Evolutionary conservation across 64 coral and sea anemone genomes (phyloP).

Genomic region (Orbicella faveolata): DNA sequence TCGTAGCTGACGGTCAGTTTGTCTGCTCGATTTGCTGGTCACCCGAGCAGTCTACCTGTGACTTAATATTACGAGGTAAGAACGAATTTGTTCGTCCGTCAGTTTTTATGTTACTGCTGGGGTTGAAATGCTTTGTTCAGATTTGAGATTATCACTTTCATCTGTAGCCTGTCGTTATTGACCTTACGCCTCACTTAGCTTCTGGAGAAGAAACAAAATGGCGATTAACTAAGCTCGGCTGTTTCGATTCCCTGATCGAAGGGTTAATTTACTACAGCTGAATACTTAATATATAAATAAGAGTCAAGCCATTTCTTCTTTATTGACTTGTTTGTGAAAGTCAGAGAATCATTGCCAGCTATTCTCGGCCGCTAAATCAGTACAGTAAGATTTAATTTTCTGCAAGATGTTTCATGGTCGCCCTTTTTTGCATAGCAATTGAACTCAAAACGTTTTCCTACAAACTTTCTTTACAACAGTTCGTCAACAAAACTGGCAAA

Average conservation of each 20-base stretch:
- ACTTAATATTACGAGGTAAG: conserved; percentile 29
- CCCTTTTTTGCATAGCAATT: not conserved
- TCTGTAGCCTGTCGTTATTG: no score
- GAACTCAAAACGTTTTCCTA: not conserved
- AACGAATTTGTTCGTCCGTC: not conserved
- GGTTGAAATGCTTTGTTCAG: no score
- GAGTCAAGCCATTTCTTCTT: no score
- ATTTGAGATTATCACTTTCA: no score
- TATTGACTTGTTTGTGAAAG: no score
- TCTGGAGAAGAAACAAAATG: not conserved
- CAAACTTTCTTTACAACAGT: not conserved
- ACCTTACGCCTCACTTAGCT: not conserved
- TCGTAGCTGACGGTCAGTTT: not conserved
- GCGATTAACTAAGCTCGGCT: not conserved
- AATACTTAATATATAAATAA: no score
- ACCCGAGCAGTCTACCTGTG: conserved; percentile 21
- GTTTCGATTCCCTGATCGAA: not conserved
- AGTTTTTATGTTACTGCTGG: not conserved
- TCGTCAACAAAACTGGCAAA: not conserved
- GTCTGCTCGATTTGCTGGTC: conserved; percentile 31
- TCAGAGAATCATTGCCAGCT: no score
- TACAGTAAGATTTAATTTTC: no score
- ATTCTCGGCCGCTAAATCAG: no score
- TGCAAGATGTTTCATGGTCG: not conserved
- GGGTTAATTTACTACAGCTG: not conserved